These are phyloP conservation scores for Urocitellus parryii DNA, from an alignment of 2,113 vertebrate genomes.

Conservation along the genomic window DNA sequence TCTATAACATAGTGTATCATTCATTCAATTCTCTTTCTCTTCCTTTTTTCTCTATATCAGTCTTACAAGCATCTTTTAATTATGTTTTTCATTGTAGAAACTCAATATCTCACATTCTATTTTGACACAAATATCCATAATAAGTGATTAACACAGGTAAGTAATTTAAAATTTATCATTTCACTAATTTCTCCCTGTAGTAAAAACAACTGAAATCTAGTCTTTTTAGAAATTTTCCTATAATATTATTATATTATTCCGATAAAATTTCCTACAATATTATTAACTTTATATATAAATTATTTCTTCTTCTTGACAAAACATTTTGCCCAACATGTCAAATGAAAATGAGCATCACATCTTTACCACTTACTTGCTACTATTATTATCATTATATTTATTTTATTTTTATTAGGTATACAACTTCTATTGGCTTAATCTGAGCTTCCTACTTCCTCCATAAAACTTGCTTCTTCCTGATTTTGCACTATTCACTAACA, in stretches of 20 bases:
- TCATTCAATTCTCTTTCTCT: background rate
- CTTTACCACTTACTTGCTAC: background rate
- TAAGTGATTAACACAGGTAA: background rate
- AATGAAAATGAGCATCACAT: background rate
- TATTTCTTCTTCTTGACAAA: background rate
- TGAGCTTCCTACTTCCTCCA: background rate
- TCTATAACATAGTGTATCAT: background rate
- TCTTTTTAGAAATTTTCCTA: background rate
- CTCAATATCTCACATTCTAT: background rate
- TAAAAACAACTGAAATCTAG: background rate
- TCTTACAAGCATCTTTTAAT: background rate
- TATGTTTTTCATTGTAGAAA: background rate
- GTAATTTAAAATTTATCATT: background rate
- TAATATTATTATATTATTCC: too few relatives aligned
- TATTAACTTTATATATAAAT: background rate
- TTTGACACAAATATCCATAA: background rate
- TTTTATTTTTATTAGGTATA: background rate
- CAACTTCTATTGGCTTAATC: background rate
- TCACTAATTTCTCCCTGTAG: background rate
- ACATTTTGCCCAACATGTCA: background rate
- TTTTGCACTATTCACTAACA: background rate
- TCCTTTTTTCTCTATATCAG: background rate
- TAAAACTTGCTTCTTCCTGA: background rate
- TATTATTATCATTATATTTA: background rate
- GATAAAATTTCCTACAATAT: too few relatives aligned